phyloP scores from a whole-genome alignment of 2,797 vertebrate species.

The Clarias fuscus region DNA sequence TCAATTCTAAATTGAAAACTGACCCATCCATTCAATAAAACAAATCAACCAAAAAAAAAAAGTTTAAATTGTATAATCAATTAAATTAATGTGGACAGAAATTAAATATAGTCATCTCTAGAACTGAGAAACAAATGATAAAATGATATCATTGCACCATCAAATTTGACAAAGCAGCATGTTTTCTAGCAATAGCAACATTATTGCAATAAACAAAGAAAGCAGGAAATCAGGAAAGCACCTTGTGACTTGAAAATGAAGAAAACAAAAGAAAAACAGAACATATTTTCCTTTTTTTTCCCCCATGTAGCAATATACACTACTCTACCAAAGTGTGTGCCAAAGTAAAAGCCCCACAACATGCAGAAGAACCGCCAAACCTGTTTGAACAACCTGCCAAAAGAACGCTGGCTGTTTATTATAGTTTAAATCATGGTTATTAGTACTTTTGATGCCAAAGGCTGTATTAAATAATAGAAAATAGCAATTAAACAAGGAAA shows the following conservation, averaged over 20 bases:
- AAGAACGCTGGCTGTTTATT: not conserved
- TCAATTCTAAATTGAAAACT: too few relatives aligned
- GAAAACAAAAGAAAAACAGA: not conserved
- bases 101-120: not conserved
- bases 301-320: not conserved
- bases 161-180: not conserved
- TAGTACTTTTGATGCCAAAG: not conserved
- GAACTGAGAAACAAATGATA: not conserved
- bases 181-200: not conserved
- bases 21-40: too few relatives aligned
- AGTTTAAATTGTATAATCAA: too few relatives aligned
- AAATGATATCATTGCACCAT: not conserved
- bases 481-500: slow-evolving; percentile 4
- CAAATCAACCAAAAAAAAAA: too few relatives aligned
- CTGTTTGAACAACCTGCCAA: not conserved
- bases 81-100: too few relatives aligned
- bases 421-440: not conserved
- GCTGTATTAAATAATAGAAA: not conserved
- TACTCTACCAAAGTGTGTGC: not conserved
- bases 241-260: not conserved
- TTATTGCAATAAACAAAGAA: not conserved
- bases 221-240: not conserved
- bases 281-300: not conserved
- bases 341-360: not conserved
- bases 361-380: not conserved